These are phyloP conservation scores for Lepidurus couesii DNA, from an alignment of 1,140 invertebrate genomes.

Conservation along the genomic window DNA sequence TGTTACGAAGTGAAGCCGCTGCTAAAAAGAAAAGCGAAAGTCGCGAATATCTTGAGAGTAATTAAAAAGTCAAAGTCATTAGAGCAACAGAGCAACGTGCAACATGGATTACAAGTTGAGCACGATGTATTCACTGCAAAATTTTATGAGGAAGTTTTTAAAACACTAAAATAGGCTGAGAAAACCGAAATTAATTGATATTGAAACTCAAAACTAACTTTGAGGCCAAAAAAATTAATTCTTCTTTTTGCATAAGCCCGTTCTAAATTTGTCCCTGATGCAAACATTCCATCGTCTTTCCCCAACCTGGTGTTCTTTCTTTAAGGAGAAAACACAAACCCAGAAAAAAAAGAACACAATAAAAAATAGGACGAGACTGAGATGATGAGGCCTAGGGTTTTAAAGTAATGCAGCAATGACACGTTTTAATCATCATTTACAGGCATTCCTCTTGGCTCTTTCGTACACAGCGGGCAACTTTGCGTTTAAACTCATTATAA, in stretches of 20 bases:
- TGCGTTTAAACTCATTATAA: conserved; percentile 93
- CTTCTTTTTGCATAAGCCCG: neutral
- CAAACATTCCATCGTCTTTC: conserved; percentile 12
- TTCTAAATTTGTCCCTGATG: conserved; percentile 19
- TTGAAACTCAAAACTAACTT: neutral
- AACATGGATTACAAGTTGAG: conserved; percentile 12
- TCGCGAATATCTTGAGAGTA: neutral
- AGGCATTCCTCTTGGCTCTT: conserved; percentile 88
- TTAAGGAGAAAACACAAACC: neutral
- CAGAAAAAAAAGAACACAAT: neutral
- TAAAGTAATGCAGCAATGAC: conserved; percentile 13
- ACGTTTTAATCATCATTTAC: conserved; percentile 22
- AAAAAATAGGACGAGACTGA: conserved; percentile 7
- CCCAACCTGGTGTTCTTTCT: neutral
- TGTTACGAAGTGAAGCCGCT: conserved; percentile 21
- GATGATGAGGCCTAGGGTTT: conserved; percentile 11
- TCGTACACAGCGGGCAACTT: conserved; percentile 93
- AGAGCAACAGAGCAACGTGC: neutral
- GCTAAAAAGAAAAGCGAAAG: conserved; percentile 9
- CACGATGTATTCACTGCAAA: conserved; percentile 19
- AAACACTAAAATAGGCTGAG: conserved; percentile 19
- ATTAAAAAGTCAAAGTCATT: neutral
- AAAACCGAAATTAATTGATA: conserved; percentile 9
- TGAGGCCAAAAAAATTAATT: neutral
- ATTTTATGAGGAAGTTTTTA: conserved; percentile 11